Percentiles rank a stretch among this genome's conserved stretches.
phyloP scores from a whole-genome alignment of 2,113 vertebrate species.

The Ginglymostoma cirratum region DNA sequence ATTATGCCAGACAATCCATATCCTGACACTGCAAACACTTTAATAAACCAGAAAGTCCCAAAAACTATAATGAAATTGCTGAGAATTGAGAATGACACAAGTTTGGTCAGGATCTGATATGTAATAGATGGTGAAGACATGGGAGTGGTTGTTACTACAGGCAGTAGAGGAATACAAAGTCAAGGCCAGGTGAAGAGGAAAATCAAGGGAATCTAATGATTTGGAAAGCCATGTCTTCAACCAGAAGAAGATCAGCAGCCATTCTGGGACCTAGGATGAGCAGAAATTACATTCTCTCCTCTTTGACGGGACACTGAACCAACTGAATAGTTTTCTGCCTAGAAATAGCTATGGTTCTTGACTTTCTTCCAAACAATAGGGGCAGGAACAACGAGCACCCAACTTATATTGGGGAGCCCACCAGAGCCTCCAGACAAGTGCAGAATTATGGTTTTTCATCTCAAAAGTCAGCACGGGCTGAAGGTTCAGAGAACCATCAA shows the following conservation, averaged over 20 bases:
- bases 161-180: too few relatives aligned
- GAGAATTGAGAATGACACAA: neutral
- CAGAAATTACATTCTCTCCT: neutral
- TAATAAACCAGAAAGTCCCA: neutral
- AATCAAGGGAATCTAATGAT: neutral
- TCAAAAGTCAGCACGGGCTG: neutral
- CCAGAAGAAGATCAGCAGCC: neutral
- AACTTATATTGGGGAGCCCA: neutral
- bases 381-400: neutral
- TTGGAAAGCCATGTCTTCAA: neutral
- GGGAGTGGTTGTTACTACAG: too few relatives aligned
- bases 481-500: neutral
- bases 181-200: neutral
- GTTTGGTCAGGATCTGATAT: neutral
- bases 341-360: neutral
- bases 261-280: neutral
- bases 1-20: too few relatives aligned
- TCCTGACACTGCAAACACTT: too few relatives aligned
- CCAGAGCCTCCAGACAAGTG: neutral
- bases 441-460: neutral
- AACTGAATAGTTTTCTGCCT: neutral
- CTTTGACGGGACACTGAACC: neutral
- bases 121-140: neutral
- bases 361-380: neutral
- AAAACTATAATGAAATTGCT: neutral